A percentile compares a stretch with the other conserved stretches of the same genome.
Evolutionary conservation across 2,113 vertebrate genomes (phyloP).

Genomic region (Falco punctatus): DNA sequence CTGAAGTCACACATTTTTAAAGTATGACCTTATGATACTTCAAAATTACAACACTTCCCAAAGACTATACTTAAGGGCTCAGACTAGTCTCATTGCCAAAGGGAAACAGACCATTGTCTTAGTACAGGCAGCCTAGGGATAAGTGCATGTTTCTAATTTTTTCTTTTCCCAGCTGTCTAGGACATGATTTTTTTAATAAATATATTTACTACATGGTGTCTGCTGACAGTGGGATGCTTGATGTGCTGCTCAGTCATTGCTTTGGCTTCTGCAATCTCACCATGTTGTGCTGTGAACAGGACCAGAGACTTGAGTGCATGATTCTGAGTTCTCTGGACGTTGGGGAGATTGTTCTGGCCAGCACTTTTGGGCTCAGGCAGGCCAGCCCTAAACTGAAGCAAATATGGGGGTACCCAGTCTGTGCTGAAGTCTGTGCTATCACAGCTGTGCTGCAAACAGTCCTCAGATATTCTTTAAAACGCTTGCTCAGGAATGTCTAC

Average conservation of each 20-base stretch:
- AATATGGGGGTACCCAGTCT: neutral
- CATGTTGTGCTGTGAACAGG: neutral
- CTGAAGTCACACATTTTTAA: neutral
- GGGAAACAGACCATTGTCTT: neutral
- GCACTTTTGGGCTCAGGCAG: neutral
- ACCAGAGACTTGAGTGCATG: neutral
- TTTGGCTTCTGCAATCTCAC: neutral
- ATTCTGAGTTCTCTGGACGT: neutral
- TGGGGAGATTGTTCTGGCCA: neutral
- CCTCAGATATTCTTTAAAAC: constrained; percentile 27
- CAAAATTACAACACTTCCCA: neutral
- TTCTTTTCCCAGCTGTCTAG: neutral
- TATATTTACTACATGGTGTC: neutral
- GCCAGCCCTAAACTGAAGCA: neutral
- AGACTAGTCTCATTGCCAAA: neutral
- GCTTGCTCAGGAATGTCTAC: constrained; percentile 18
- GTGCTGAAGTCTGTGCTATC: neutral
- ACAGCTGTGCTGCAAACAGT: neutral
- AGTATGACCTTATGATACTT: neutral
- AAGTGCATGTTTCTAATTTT: neutral
- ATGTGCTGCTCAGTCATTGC: neutral
- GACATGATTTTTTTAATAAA: neutral
- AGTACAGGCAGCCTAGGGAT: neutral
- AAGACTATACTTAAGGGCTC: neutral
- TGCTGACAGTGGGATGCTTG: neutral